phyloP scores from a whole-genome alignment of 2,888 invertebrate species.

The Platypus cylindrus region DNA sequence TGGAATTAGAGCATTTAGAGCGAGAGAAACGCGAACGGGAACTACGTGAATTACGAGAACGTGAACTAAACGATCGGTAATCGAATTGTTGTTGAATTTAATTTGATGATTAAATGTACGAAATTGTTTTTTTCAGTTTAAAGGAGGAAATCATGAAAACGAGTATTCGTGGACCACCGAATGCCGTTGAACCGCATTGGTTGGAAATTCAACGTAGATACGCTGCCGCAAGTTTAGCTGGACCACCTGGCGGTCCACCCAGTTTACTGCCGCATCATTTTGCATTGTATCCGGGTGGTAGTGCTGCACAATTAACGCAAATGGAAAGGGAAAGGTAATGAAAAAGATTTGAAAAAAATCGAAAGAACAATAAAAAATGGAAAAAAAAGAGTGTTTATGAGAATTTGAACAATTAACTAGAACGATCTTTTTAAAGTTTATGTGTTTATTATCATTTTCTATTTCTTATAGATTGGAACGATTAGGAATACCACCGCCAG shows the following conservation, averaged over 20 bases:
- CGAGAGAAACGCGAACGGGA: conserved; percentile 62
- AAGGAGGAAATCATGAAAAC: conserved; percentile 80
- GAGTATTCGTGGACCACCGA: conserved; percentile 33
- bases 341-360: neutral
- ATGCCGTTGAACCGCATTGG: conserved; percentile 60
- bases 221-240: conserved; percentile 20
- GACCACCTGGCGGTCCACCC: conserved; percentile 21
- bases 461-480: conserved; percentile 46
- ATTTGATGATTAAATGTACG: neutral
- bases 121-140: conserved; percentile 31
- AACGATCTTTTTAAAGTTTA: neutral
- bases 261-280: conserved; percentile 55
- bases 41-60: conserved; percentile 65
- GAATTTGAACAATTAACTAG: too few species aligned
- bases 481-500: conserved; percentile 57
- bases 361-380: neutral
- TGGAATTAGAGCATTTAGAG: conserved; percentile 55
- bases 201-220: conserved; percentile 75
- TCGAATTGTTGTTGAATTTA: neutral
- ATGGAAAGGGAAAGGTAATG: conserved; percentile 66
- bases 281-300: conserved; percentile 62
- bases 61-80: conserved; percentile 64
- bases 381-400: neutral
- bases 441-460: neutral
- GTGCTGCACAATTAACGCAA: conserved; percentile 56